A percentile compares a stretch with the other conserved stretches of the same genome.
Evolutionary conservation across 2,888 invertebrate species (phyloP).

Genomic region (Formica aserva): DNA sequence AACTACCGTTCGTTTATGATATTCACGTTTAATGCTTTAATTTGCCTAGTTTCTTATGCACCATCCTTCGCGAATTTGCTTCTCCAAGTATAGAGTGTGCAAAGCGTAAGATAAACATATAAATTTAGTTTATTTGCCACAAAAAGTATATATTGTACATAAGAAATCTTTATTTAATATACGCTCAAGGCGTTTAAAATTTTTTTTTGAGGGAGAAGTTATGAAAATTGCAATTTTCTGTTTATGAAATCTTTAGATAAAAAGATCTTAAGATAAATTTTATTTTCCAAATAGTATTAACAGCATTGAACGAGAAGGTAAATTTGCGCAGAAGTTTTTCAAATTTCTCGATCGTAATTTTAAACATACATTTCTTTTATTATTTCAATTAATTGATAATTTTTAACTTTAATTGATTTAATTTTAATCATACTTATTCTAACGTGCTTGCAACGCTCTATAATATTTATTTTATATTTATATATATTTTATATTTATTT

Average conservation of each 20-base stretch:
- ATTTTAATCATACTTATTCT: conserved; percentile 8
- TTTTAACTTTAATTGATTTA: background rate
- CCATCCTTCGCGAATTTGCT: background rate
- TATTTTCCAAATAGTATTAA: background rate
- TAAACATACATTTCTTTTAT: background rate
- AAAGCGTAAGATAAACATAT: background rate
- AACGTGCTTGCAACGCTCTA: background rate
- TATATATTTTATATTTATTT: background rate
- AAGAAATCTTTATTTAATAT: conserved; percentile 5
- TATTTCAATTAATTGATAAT: background rate
- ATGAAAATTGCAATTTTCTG: background rate
- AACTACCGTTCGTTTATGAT: background rate
- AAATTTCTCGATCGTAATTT: background rate
- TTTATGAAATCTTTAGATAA: background rate
- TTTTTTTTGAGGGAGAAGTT: background rate
- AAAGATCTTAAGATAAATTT: background rate
- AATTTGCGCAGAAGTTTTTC: background rate
- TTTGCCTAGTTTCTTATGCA: background rate
- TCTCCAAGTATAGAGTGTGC: background rate
- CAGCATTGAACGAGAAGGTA: background rate
- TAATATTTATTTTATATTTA: too few relatives aligned
- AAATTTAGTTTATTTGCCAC: background rate
- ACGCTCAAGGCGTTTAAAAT: background rate
- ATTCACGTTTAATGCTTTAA: conserved; percentile 4
- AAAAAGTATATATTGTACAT: background rate